Evolutionary conservation across 2,797 vertebrate genomes (phyloP).

Genomic region (Bradypus variegatus): DNA sequence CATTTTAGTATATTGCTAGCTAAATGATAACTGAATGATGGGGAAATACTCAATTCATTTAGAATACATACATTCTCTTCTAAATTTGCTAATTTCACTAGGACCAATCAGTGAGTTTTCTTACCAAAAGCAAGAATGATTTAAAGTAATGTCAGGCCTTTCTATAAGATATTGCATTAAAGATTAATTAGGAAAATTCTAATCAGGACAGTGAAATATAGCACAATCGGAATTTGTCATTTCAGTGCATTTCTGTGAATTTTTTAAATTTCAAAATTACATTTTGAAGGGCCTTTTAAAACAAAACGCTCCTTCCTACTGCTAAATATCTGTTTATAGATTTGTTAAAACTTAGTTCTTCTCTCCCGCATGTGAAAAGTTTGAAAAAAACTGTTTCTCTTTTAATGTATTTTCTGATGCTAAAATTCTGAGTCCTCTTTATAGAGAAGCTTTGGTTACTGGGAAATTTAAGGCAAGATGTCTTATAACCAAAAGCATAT

Average conservation of each 20-base stretch:
- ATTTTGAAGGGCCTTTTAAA: background rate
- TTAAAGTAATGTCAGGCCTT: background rate
- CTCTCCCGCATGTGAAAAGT: background rate
- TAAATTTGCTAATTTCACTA: constrained; percentile 34
- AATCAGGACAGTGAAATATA: background rate
- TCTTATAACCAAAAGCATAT: background rate
- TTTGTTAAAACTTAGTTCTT: background rate
- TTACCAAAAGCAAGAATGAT: background rate
- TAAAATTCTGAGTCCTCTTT: background rate
- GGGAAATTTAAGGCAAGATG: background rate
- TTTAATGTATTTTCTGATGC: background rate
- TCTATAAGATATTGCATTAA: background rate
- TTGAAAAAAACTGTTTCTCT: background rate
- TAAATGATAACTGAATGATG: background rate
- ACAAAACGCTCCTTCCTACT: background rate
- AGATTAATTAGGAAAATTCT: constrained; percentile 5
- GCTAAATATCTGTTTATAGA: background rate
- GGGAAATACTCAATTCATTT: constrained; percentile 1
- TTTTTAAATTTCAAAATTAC: background rate
- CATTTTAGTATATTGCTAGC: constrained; percentile 12
- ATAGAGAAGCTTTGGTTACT: background rate
- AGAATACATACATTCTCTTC: constrained; percentile 25
- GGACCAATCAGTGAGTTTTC: constrained; percentile 8
- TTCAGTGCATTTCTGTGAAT: background rate
- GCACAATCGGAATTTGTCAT: background rate